Conservation (phyloP, 2,797 vertebrate species). For the Microctenopoma lineatum region DNA sequence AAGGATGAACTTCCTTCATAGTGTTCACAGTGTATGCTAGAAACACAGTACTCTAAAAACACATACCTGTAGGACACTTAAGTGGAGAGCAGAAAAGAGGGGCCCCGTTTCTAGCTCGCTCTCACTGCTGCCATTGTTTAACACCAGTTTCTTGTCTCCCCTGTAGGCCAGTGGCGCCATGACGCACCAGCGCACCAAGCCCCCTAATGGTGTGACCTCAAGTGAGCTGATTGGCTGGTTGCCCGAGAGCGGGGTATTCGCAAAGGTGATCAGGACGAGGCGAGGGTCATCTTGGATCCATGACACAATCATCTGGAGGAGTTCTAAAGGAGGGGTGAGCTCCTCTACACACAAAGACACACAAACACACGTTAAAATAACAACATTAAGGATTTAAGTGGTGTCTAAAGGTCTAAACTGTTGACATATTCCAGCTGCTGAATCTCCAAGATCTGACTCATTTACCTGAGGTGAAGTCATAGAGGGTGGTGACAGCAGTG, state of each 20-base stretch:
- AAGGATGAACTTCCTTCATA: background rate
- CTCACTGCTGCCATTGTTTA: slow-evolving; percentile 78
- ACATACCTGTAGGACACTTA: slow-evolving; percentile 93
- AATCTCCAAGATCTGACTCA: no score
- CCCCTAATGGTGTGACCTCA: slow-evolving; percentile 92
- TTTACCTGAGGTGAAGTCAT: slow-evolving; percentile 87
- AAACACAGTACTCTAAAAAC: background rate
- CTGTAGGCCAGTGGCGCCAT: slow-evolving; percentile 92
- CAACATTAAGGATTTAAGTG: background rate
- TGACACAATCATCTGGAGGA: slow-evolving; percentile 93
- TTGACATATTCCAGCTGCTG: background rate
- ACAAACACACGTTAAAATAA: slow-evolving; percentile 8
- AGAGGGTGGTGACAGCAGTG: slow-evolving; percentile 91
- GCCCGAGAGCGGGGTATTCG: slow-evolving; percentile 91
- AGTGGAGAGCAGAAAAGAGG: slow-evolving; percentile 93
- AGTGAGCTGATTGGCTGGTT: slow-evolving; percentile 90
- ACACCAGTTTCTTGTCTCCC: slow-evolving; percentile 81
- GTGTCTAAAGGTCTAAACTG: no score
- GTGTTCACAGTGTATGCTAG: background rate
- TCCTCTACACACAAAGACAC: slow-evolving; percentile 83
- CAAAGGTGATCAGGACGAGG: slow-evolving; percentile 92
- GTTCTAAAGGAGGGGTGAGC: slow-evolving; percentile 91
- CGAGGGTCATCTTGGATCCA: slow-evolving; percentile 96
- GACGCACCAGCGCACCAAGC: slow-evolving; percentile 94
- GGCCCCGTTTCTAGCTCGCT: slow-evolving; percentile 64